phyloP scores from a whole-genome alignment of 2,113 vertebrate species.

The Tychaedon coryphoeus region DNA sequence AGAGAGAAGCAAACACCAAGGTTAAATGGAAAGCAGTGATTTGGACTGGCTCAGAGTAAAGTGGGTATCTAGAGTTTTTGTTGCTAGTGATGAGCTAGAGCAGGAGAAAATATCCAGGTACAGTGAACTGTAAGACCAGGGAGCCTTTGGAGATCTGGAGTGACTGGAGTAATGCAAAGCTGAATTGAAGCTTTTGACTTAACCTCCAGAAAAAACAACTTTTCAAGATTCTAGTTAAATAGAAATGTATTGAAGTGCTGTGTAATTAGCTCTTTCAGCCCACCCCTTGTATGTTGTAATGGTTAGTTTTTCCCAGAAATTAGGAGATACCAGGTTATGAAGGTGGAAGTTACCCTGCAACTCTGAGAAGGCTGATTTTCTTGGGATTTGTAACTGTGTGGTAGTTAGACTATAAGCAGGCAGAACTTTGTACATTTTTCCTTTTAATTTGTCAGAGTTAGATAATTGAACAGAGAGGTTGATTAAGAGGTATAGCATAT shows the following conservation, averaged over 20 bases:
- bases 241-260: background rate
- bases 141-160: accelerated
- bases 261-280: background rate
- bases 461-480: background rate
- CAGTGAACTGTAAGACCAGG: background rate
- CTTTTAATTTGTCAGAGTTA: background rate
- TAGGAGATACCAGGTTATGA: background rate
- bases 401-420: background rate
- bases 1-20: background rate
- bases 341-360: background rate
- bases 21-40: background rate
- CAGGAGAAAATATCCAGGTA: background rate
- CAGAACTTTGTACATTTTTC: background rate
- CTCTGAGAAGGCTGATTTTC: background rate
- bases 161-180: background rate
- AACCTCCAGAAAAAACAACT: background rate
- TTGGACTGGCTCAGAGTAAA: background rate
- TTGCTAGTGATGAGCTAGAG: background rate
- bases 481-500: background rate
- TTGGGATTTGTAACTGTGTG: background rate
- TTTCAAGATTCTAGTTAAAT: background rate
- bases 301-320: background rate
- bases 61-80: background rate
- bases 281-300: background rate
- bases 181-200: background rate